phyloP scores from a whole-genome alignment of 2,797 vertebrate species.

The Streptopelia turtur region DNA sequence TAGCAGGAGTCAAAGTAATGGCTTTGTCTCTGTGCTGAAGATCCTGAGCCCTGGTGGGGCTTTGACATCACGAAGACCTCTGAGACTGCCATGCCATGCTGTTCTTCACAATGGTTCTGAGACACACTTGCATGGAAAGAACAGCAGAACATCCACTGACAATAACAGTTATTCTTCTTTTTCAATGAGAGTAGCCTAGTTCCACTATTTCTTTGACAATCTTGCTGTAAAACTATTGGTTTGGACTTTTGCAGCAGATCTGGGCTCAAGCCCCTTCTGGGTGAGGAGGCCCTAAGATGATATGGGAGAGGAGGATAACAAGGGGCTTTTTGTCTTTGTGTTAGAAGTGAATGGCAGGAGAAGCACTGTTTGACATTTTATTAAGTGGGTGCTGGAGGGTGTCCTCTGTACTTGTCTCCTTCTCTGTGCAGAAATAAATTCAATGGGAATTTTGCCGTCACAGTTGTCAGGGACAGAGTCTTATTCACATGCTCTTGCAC shows the following conservation, averaged over 20 bases:
- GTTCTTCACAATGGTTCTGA: background rate
- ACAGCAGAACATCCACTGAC: background rate
- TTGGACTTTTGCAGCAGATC: background rate
- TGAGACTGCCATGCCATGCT: background rate
- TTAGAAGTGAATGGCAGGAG: background rate
- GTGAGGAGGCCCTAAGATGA: background rate
- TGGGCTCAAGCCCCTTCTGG: background rate
- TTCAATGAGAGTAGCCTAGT: background rate
- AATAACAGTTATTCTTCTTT: background rate
- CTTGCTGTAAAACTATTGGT: background rate
- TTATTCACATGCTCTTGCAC: background rate
- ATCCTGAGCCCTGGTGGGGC: background rate
- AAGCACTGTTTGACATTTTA: background rate
- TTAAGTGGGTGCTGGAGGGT: background rate
- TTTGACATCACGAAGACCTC: background rate
- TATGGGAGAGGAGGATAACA: background rate
- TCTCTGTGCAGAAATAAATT: background rate
- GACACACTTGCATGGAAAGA: background rate
- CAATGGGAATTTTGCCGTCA: background rate
- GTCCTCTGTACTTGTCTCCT: background rate
- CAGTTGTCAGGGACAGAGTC: background rate
- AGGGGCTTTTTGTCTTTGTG: background rate
- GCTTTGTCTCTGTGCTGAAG: rapidly evolving
- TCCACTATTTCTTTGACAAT: background rate
- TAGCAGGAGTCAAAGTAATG: background rate